phyloP scores from a whole-genome alignment of 1,140 invertebrate species.

The Sesamia nonagrioides region DNA sequence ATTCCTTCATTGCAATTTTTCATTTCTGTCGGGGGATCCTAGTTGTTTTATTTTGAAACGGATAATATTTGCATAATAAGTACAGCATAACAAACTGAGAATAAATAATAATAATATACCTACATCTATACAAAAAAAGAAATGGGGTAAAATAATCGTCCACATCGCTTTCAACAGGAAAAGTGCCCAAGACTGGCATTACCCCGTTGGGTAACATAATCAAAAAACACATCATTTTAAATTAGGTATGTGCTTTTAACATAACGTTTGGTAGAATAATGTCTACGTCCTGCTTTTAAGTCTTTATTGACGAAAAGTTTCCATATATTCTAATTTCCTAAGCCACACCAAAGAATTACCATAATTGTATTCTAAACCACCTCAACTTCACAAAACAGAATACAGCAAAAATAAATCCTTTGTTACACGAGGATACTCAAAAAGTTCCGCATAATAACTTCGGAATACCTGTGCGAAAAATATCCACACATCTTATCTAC shows the following conservation, averaged over 20 bases:
- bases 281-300: background rate
- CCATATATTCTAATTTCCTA: background rate
- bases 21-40: too few relatives aligned
- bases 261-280: background rate
- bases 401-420: constrained; percentile 27
- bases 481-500: constrained; percentile 23
- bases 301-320: background rate
- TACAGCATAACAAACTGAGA: too few relatives aligned
- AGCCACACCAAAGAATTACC: background rate
- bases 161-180: too few relatives aligned
- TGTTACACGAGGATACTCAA: constrained; percentile 8
- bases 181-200: too few relatives aligned
- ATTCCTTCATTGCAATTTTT: too few relatives aligned
- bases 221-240: background rate
- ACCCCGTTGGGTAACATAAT: too few relatives aligned
- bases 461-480: constrained; percentile 35
- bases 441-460: constrained; percentile 38
- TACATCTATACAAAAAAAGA: too few relatives aligned
- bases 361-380: constrained; percentile 33
- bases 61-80: too few relatives aligned
- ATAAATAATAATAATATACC: too few relatives aligned
- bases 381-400: constrained; percentile 4
- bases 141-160: too few relatives aligned
- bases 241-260: background rate
- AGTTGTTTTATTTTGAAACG: too few relatives aligned